Evolutionary conservation across 2,113 vertebrate genomes (phyloP).

Genomic region (Mionectes macconnelli): DNA sequence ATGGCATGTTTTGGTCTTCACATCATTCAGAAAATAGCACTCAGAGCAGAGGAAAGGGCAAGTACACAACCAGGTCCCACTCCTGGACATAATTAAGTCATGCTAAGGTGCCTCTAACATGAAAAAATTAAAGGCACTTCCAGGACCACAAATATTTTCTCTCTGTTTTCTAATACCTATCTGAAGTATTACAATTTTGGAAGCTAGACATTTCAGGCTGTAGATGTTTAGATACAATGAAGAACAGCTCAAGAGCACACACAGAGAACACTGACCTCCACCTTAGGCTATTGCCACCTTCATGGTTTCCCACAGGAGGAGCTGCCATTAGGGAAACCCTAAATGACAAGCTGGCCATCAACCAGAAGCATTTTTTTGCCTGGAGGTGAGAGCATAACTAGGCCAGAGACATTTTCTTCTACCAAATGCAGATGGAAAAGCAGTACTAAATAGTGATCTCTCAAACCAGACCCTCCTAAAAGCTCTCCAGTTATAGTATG

Average conservation of each 20-base stretch:
- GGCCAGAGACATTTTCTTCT: neutral
- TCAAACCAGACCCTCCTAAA: neutral
- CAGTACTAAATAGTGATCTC: neutral
- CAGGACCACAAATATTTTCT: neutral
- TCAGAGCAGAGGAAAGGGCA: neutral
- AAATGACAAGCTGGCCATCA: neutral
- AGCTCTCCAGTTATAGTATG: neutral
- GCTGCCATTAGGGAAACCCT: neutral
- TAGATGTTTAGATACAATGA: neutral
- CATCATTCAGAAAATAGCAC: neutral
- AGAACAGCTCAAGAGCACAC: neutral
- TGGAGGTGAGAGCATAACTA: neutral
- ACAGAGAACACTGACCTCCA: neutral
- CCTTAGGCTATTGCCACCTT: neutral
- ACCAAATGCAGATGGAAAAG: neutral
- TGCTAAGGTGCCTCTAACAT: neutral
- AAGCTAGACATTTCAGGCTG: neutral
- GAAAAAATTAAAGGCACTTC: neutral
- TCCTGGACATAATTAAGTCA: neutral
- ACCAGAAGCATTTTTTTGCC: neutral
- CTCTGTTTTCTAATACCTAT: neutral
- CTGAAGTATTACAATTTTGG: neutral
- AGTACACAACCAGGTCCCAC: neutral
- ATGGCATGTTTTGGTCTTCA: neutral
- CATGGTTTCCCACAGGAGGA: neutral